Evolutionary conservation across 2,888 invertebrate species (phyloP), one percentile per base, ranked within the genome.

Genomic region (Bombylius major): DNA sequence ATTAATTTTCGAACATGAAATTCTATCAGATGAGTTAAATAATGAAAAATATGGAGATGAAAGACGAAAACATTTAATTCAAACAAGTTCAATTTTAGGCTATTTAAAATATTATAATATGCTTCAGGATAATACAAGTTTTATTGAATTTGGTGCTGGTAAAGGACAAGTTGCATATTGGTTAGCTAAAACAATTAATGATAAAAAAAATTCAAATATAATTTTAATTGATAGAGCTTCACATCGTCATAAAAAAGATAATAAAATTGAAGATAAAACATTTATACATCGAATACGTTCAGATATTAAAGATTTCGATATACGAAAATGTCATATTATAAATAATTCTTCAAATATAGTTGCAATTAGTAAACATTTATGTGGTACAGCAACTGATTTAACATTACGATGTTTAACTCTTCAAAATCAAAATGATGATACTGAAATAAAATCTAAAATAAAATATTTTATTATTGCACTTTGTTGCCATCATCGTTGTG

Each of bases 401-500:
- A 83, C 89, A 3, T 68, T 91, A 56, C 79, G 83, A 47, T 88
- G 89, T 69, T 67, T 89, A 5, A 57, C 67, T 0, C 70, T 73
- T 36, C 77, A 76, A 48, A 23, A 23, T 23, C 71, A 67, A 12
- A 75, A 63, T 11, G 46, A 31, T 4, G 49, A 49, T 2, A 12
- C 42, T n/a, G 13, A 39, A 9, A 32, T 23, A 0, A 33, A 55
- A 0, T 72, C 65, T 64, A 65, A 58, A 64, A 70, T 58, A 46
- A 79, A 65, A 54, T 89, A 87, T 7, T 67, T 84, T 47, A 76
- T 88, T 55, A 80, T 94, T 68, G 91, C 94, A 4, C 81, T 92
- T 32, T 95, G 95, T 72, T 95, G 95, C 70, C 93, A 94, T 73
- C 94, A 95, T 75, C 81, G 86, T 62, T 92, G 91, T 70, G 78